Percentiles rank a stretch among this genome's conserved stretches.
Evolutionary conservation across 2,888 invertebrate species (phyloP).

Genomic region (Ophion obscuratus): DNA sequence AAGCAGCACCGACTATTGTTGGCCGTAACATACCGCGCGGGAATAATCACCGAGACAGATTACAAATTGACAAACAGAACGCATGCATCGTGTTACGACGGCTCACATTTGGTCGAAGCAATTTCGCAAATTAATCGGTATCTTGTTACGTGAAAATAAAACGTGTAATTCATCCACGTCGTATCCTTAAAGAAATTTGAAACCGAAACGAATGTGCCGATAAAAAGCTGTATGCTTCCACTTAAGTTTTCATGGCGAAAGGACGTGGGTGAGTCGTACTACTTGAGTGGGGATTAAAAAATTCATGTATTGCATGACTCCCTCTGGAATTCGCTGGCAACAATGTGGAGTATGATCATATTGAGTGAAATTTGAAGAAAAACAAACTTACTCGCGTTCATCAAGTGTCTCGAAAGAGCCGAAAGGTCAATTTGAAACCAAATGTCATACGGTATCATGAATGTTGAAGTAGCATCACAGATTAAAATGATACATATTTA

Average conservation of each 20-base stretch:
- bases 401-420: neutral
- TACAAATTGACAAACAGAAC: slow-evolving; percentile 43
- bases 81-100: neutral
- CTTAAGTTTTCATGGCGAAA: neutral
- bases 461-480: too few species aligned
- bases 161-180: slow-evolving; percentile 1
- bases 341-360: neutral
- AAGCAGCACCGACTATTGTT: slow-evolving; percentile 25
- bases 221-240: neutral
- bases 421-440: too few species aligned
- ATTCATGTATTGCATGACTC: neutral
- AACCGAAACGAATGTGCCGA: neutral
- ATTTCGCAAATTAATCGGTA: slow-evolving; percentile 36
- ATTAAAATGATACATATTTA: too few species aligned
- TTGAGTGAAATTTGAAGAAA: neutral
- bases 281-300: neutral
- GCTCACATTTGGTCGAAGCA: slow-evolving; percentile 15
- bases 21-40: neutral
- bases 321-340: neutral
- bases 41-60: slow-evolving; percentile 46
- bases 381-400: neutral
- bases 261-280: neutral
- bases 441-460: too few species aligned
- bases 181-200: neutral
- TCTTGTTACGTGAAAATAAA: slow-evolving; percentile 21